A percentile compares a stretch with the other conserved stretches of the same genome.
These are phyloP conservation scores for Proterorhinus semilunaris DNA, from an alignment of 2,113 vertebrate species.

Conservation along the genomic window DNA sequence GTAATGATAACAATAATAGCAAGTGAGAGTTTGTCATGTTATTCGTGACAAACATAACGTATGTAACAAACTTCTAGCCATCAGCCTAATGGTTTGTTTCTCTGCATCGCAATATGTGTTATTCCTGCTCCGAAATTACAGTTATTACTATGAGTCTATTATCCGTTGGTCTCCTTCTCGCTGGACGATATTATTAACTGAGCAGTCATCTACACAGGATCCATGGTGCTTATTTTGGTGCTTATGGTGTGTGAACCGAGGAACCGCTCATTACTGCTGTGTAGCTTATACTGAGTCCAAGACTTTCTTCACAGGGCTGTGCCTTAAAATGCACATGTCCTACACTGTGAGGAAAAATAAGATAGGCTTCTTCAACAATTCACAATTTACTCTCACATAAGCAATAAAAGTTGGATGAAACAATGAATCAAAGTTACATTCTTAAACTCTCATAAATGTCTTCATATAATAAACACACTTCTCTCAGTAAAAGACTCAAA, in stretches of 20 bases:
- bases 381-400: no score
- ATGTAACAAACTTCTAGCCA: not conserved
- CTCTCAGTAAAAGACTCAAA: no score
- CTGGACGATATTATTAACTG: conserved; percentile 21
- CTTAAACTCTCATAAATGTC: no score
- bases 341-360: no score
- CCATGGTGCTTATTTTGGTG: not conserved
- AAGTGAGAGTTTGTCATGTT: not conserved
- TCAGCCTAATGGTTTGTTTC: not conserved
- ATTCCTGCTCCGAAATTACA: not conserved
- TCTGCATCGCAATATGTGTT: not conserved
- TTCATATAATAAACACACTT: no score
- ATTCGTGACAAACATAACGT: not conserved
- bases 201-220: conserved; percentile 1
- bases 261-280: not conserved
- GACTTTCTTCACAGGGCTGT: conserved; percentile 1
- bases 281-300: not conserved
- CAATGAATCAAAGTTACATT: no score
- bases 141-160: not conserved
- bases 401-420: no score
- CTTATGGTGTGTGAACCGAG: not conserved
- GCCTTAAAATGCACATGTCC: conserved; percentile 7
- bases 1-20: not conserved
- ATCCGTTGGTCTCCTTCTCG: not conserved
- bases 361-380: no score